Evolutionary conservation across 1,140 invertebrate genomes (phyloP).

Genomic region (Heterodera carotae): DNA sequence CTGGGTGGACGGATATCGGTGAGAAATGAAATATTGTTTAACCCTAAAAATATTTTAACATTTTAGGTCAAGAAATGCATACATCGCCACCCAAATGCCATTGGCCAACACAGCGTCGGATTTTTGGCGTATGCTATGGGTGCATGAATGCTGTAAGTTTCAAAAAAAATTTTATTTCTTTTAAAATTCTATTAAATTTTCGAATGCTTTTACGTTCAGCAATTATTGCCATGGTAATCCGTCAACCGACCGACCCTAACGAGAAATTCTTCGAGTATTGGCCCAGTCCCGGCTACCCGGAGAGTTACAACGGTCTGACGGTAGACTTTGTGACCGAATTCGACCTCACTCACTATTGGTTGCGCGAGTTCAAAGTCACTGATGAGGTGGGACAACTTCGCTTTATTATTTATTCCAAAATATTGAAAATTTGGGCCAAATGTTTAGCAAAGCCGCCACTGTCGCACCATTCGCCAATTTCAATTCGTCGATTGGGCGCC

Average conservation of each 20-base stretch:
- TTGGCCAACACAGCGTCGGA: conserved; percentile 92
- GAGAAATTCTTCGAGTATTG: conserved; percentile 99
- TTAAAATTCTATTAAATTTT: background rate
- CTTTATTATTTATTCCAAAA: conserved; percentile 9
- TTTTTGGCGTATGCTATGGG: conserved; percentile 99
- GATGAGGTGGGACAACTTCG: background rate
- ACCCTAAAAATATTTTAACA: conserved; percentile 72
- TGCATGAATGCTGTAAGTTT: conserved; percentile 89
- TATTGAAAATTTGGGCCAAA: background rate
- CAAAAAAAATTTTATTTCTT: background rate
- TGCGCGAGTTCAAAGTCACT: conserved; percentile 75
- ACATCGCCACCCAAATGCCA: conserved; percentile 97
- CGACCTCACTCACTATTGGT: conserved; percentile 97
- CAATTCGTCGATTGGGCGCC: conserved; percentile 97
- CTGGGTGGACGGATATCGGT: conserved; percentile 81
- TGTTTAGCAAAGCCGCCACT: conserved; percentile 80
- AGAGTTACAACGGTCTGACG: conserved; percentile 88
- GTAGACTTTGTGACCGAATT: conserved; percentile 99
- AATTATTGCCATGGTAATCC: conserved; percentile 97
- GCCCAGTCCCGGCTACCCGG: conserved; percentile 71
- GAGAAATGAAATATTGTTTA: background rate
- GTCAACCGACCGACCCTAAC: conserved; percentile 79
- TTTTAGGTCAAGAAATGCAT: conserved; percentile 74
- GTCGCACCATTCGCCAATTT: conserved; percentile 93
- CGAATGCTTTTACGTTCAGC: background rate